A percentile compares a stretch with the other conserved stretches of the same genome.
Evolutionary conservation across 2,797 vertebrate genomes (phyloP).

Genomic region (Etheostoma perlongum): DNA sequence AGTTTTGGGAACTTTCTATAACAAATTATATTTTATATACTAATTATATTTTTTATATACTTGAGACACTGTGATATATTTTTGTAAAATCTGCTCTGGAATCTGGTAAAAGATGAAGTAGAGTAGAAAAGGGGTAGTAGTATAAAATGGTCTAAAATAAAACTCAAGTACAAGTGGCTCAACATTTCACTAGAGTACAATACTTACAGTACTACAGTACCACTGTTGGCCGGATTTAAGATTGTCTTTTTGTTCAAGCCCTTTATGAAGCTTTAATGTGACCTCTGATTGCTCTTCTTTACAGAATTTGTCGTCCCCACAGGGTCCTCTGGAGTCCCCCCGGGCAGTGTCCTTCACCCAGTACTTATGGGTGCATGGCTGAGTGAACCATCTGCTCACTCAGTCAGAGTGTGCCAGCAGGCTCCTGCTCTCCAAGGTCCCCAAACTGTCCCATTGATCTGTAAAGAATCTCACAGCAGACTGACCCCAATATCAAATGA

Average conservation of each 20-base stretch:
- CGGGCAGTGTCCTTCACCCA: slow-evolving; percentile 26
- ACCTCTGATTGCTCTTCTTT: slow-evolving; percentile 35
- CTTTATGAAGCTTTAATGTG: slow-evolving; percentile 22
- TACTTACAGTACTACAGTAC: neutral
- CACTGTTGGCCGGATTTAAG: neutral
- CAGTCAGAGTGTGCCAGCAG: slow-evolving; percentile 38
- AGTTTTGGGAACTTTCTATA: no score
- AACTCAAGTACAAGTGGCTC: neutral
- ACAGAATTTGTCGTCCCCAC: slow-evolving; percentile 5
- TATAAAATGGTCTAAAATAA: neutral
- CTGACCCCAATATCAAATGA: slow-evolving; percentile 32
- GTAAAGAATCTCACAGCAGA: slow-evolving; percentile 33
- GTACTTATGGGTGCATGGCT: slow-evolving; percentile 43
- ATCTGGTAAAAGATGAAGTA: no score
- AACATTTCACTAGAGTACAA: neutral
- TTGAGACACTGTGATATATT: no score
- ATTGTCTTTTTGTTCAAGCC: neutral
- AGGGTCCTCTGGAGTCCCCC: slow-evolving; percentile 37
- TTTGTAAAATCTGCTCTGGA: neutral
- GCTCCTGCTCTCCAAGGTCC: slow-evolving; percentile 37
- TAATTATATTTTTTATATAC: no score
- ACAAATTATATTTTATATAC: no score
- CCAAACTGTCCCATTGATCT: slow-evolving; percentile 35
- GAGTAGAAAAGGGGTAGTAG: no score
- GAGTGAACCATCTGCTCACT: slow-evolving; percentile 62